These are phyloP conservation scores for Drosophila murphyi DNA, from an alignment of 1,140 invertebrate genomes.

Conservation along the genomic window DNA sequence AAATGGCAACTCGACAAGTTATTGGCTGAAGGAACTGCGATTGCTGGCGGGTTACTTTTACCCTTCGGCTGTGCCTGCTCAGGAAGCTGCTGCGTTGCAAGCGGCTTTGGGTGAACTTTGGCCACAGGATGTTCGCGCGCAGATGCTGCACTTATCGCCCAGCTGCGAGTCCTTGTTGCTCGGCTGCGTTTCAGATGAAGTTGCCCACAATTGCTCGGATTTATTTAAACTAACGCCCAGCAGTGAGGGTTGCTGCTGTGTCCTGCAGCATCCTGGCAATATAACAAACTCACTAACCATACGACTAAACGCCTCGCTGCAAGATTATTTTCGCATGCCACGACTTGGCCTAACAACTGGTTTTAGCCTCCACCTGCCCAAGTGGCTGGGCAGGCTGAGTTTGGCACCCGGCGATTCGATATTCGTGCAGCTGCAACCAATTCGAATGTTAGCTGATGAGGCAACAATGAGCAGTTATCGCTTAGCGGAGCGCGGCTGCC, in stretches of 20 bases:
- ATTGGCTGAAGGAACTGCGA: constrained; percentile 33
- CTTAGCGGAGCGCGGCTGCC: constrained; percentile 23
- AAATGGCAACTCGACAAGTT: constrained; percentile 1
- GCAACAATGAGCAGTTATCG: constrained; percentile 21
- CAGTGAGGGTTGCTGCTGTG: constrained; percentile 49
- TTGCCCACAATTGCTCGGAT: constrained; percentile 34
- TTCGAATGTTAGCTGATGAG: constrained; percentile 12
- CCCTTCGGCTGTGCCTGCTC: constrained; percentile 16
- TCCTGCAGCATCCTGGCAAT: not conserved
- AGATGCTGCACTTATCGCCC: constrained; percentile 45
- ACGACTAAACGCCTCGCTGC: constrained; percentile 45
- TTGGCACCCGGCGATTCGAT: constrained; percentile 6
- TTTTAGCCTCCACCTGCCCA: constrained; percentile 52
- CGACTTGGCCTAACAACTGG: not conserved
- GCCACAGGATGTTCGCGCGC: constrained; percentile 15
- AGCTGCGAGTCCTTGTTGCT: constrained; percentile 47
- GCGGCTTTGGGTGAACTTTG: not conserved
- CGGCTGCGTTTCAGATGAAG: constrained; percentile 30
- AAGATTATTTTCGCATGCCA: constrained; percentile 30
- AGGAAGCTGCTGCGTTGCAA: constrained; percentile 13
- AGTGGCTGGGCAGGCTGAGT: constrained; percentile 39
- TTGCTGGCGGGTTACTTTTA: constrained; percentile 38
- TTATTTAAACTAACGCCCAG: constrained; percentile 36
- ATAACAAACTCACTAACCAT: constrained; percentile 36
- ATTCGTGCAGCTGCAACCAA: not conserved